Conservation (phyloP, 2,888 invertebrate genomes). For the Xanthia icteritia region DNA sequence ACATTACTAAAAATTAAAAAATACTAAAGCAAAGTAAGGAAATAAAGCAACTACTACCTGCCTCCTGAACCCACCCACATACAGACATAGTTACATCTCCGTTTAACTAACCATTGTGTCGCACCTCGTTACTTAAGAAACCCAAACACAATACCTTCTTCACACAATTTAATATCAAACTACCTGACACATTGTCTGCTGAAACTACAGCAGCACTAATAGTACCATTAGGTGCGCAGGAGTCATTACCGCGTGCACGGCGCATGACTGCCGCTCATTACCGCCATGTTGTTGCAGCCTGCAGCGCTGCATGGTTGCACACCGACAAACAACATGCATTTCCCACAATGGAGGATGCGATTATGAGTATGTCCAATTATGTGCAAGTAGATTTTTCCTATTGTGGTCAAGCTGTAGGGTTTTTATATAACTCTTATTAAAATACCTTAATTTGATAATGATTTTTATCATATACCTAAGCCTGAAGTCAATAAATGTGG, state of each 20-base stretch:
- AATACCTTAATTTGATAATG: background rate
- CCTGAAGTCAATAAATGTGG: background rate
- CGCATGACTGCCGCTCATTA: constrained; percentile 51
- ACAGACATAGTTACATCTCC: background rate
- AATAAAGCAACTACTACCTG: background rate
- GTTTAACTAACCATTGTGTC: constrained; percentile 12
- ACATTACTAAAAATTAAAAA: too few species aligned
- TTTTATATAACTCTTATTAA: background rate
- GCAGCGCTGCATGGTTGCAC: constrained; percentile 47
- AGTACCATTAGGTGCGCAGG: constrained; percentile 33
- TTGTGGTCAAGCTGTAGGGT: background rate
- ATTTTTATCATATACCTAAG: background rate
- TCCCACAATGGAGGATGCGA: constrained; percentile 32
- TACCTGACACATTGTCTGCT: constrained; percentile 29
- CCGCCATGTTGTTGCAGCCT: constrained; percentile 49
- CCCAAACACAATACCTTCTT: constrained; percentile 26
- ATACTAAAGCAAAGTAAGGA: background rate
- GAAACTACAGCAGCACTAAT: constrained; percentile 39
- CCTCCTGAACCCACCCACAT: background rate
- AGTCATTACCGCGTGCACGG: constrained; percentile 39
- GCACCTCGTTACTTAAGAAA: constrained; percentile 8
- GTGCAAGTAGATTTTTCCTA: background rate
- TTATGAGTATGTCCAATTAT: constrained; percentile 10
- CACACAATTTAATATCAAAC: constrained; percentile 28
- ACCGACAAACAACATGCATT: constrained; percentile 19